Evolutionary conservation across 2,888 invertebrate genomes (phyloP).

Genomic region (Limenitis camilla): DNA sequence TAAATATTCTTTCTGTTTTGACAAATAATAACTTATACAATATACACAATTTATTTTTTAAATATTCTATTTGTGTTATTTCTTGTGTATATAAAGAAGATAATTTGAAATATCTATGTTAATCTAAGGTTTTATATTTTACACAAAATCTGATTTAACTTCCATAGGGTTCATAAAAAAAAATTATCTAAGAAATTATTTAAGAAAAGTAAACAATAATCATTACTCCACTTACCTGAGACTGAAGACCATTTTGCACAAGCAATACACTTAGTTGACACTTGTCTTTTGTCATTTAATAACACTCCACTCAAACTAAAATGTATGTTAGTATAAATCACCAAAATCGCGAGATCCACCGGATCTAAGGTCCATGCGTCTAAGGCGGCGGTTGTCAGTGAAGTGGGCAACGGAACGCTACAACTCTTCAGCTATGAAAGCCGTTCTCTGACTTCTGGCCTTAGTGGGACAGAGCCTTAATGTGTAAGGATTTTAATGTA

Average conservation of each 20-base stretch:
- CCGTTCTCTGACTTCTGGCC: conserved; percentile 30
- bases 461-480: conserved; percentile 39
- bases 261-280: conserved; percentile 33
- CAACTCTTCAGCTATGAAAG: conserved; percentile 50
- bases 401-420: conserved; percentile 51
- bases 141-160: no score
- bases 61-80: no score
- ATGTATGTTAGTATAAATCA: conserved; percentile 10
- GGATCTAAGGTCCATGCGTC: conserved; percentile 36
- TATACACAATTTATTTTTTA: no score
- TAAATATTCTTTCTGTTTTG: no score
- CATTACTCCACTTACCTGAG: conserved; percentile 54
- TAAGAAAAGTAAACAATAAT: conserved; percentile 6
- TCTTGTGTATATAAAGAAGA: no score
- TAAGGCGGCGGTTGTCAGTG: conserved; percentile 40
- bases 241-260: conserved; percentile 62
- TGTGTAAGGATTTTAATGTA: conserved; percentile 1
- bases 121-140: no score
- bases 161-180: no score
- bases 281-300: conserved; percentile 31
- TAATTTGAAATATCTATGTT: no score
- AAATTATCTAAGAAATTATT: no score
- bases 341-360: conserved; percentile 12
- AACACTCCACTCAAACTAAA: conserved; percentile 29
- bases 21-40: no score